A percentile compares a stretch with the other conserved stretches of the same genome.
Evolutionary conservation across 2,797 vertebrate genomes (phyloP).

Genomic region (Coilia nasus): DNA sequence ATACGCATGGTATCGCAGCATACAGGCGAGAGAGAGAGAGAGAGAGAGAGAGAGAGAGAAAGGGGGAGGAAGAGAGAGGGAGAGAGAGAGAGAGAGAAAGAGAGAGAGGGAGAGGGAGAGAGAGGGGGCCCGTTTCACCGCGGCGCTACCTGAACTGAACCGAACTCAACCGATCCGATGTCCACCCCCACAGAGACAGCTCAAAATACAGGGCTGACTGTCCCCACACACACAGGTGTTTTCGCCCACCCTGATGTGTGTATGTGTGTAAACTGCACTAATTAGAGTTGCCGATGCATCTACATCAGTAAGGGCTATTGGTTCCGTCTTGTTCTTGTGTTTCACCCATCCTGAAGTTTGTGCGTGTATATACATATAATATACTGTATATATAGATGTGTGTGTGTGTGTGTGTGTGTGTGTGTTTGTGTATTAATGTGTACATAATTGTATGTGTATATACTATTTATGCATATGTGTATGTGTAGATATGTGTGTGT

Average conservation of each 20-base stretch:
- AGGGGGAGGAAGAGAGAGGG: no score
- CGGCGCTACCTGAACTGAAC: background rate
- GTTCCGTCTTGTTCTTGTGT: background rate
- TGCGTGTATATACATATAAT: background rate
- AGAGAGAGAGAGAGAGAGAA: background rate
- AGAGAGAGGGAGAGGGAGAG: no score
- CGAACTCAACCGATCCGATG: background rate
- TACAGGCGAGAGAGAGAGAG: background rate
- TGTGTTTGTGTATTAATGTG: conserved; percentile 13
- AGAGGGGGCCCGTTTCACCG: background rate
- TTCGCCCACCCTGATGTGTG: background rate
- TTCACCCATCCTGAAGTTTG: background rate
- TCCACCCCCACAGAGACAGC: background rate
- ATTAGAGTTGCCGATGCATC: background rate
- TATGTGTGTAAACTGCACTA: background rate
- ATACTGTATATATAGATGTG: background rate
- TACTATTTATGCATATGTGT: background rate
- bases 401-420: conserved; percentile 25
- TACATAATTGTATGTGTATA: conserved; percentile 12
- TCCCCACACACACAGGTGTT: background rate
- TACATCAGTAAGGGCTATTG: background rate
- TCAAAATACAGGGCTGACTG: background rate
- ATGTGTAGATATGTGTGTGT: background rate
- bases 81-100: no score
- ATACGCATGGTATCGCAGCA: background rate